Evolutionary conservation across 2,888 invertebrate species (phyloP), one percentile per base, ranked within the genome.

Genomic region (Acleris sparsana): DNA sequence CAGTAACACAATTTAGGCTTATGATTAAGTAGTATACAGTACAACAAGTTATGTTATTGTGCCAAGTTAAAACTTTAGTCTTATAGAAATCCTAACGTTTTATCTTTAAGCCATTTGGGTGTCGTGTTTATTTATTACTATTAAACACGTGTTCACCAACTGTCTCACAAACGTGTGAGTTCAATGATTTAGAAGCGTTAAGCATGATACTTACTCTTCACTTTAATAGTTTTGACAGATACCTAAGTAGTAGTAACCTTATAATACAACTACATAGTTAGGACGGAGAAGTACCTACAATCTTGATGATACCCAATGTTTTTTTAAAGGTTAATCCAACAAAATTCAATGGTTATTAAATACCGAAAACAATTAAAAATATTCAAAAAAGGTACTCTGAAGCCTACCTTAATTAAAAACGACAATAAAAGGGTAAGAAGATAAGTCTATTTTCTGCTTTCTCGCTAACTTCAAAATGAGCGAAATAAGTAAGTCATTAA

Each of bases 401-500:
- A 22, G 33, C 9, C 22, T 46, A 57, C 20, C 3, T 57, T 22
- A 57, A 52, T 46, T 56, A 17, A 60, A 20, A 52, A 52, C n/a
- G 46, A 7, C 46, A 62, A 43, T 57, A 56, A 63, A 68, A 69
- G 69, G 69, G 67, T 67, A 75, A 75, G 74, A 73, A 70, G 64
- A 64, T 70, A 64, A 72, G 66, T 63, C 64, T 67, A 78, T 82
- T 80, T 78, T 71, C 73, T 70, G 69, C 75, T 73, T 73, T 72
- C 71, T 70, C 69, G 62, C 69, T 70, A 74, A 79, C 72, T 76
- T 80, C 68, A 67, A 77, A 82, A 82, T 72, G 74, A 74, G 72
- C 72, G 73, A 82, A 83, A 83, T 83, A 84, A 83, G 80, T 82
- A 80, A 85, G 77, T 84, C 78, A 80, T 84, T 82, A 82, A 75